These are phyloP conservation scores for Petaurus breviceps DNA, from an alignment of 2,113 vertebrate species.

Conservation along the genomic window DNA sequence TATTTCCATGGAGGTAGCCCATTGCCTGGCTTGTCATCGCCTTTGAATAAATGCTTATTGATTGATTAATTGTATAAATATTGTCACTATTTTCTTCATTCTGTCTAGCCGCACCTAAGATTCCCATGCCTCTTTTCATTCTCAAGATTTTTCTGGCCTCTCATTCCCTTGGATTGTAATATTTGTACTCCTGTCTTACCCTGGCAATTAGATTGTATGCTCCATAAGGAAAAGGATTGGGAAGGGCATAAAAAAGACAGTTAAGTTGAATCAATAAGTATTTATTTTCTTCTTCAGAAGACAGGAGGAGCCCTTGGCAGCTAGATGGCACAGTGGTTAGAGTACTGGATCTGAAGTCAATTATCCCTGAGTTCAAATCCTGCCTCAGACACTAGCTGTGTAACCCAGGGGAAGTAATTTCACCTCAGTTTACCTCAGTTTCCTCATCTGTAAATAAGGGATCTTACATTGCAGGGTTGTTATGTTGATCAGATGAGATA, in stretches of 20 bases:
- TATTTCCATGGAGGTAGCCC: neutral
- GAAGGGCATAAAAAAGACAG: neutral
- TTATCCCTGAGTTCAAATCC: neutral
- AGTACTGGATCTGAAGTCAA: neutral
- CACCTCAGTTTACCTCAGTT: too few relatives aligned
- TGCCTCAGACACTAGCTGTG: neutral
- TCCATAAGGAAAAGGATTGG: neutral
- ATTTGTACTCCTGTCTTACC: neutral
- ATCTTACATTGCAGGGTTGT: neutral
- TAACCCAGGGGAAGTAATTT: neutral
- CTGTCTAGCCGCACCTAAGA: neutral
- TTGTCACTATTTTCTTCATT: neutral
- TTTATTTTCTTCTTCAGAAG: neutral
- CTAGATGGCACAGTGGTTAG: neutral
- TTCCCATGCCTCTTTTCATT: neutral
- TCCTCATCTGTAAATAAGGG: neutral
- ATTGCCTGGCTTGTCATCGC: neutral
- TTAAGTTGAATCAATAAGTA: neutral
- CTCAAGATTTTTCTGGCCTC: neutral
- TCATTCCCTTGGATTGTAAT: neutral
- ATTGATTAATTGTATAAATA: neutral
- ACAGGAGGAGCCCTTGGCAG: neutral
- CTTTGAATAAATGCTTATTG: neutral
- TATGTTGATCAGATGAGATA: neutral
- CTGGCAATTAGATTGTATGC: neutral